These are phyloP conservation scores for Oscheius onirici DNA, from an alignment of 2,888 invertebrate genomes.

Conservation along the genomic window DNA sequence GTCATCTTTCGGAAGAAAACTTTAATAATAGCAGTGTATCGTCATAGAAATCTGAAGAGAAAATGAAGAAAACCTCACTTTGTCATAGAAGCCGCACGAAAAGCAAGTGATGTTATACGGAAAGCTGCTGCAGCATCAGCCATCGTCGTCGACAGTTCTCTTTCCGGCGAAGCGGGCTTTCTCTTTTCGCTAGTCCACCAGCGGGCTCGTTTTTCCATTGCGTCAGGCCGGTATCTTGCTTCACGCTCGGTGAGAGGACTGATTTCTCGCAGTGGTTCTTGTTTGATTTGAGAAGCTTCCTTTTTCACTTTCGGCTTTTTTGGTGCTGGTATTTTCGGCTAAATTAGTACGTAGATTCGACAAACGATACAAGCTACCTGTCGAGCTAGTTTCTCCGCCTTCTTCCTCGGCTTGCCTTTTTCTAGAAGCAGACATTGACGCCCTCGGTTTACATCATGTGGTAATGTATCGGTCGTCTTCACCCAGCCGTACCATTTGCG, in stretches of 20 bases:
- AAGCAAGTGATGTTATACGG: slow-evolving; percentile 54
- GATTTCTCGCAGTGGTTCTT: neutral
- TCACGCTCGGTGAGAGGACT: slow-evolving; percentile 41
- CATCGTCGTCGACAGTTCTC: slow-evolving; percentile 41
- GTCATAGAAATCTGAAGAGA: neutral
- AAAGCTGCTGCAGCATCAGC: slow-evolving; percentile 62
- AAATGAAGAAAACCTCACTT: slow-evolving; percentile 28
- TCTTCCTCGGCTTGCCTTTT: neutral
- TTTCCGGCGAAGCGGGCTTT: slow-evolving; percentile 55
- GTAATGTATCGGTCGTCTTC: slow-evolving; percentile 64
- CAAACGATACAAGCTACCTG: neutral
- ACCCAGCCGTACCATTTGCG: slow-evolving; percentile 71
- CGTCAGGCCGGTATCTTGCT: slow-evolving; percentile 48
- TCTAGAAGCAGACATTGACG: slow-evolving; percentile 7
- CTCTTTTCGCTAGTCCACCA: slow-evolving; percentile 67
- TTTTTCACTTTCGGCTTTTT: slow-evolving; percentile 35
- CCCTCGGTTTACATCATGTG: slow-evolving; percentile 59
- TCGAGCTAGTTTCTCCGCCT: neutral
- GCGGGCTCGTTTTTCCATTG: slow-evolving; percentile 57
- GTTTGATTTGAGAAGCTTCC: slow-evolving; percentile 6
- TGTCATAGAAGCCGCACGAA: slow-evolving; percentile 48
- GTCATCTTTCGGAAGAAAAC: neutral
- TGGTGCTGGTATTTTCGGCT: slow-evolving; percentile 28
- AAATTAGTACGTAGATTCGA: neutral
- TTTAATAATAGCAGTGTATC: neutral